Evolutionary conservation across 2,888 invertebrate species (phyloP).

Genomic region (Sphaeridia pumilis): DNA sequence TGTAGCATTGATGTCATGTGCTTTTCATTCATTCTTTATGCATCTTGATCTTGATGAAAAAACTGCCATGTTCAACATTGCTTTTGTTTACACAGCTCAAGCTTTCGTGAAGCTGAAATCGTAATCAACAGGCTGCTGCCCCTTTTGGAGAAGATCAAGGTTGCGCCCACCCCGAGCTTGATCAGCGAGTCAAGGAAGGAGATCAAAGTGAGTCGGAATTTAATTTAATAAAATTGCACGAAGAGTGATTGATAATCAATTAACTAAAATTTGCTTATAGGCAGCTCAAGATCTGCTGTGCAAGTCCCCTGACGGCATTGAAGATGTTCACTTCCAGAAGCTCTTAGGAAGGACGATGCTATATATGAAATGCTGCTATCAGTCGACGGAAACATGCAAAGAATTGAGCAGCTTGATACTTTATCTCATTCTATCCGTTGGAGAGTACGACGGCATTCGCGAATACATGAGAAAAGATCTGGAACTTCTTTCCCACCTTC

Average conservation of each 20-base stretch:
- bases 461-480: not conserved
- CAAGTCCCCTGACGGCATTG: not conserved
- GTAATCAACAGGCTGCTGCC: not conserved
- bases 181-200: not conserved
- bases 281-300: not conserved
- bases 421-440: not conserved
- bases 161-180: not conserved
- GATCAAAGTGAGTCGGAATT: not conserved
- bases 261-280: not conserved
- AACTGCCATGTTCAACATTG: not conserved
- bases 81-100: not conserved
- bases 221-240: too few relatives aligned
- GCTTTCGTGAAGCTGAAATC: not conserved
- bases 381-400: conserved; percentile 3
- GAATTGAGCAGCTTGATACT: conserved; percentile 3
- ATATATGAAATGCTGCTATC: not conserved
- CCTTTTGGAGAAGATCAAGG: conserved; percentile 1
- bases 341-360: not conserved
- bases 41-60: too few relatives aligned
- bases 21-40: too few relatives aligned
- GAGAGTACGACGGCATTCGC: conserved; percentile 4
- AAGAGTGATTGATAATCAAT: not conserved
- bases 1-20: too few relatives aligned
- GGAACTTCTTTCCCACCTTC: not conserved
- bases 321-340: conserved; percentile 2